Percentiles rank a stretch among this genome's conserved stretches.
These are phyloP conservation scores for Eulemur albifrons DNA, from an alignment of 2,797 vertebrate species.

Conservation along the genomic window DNA sequence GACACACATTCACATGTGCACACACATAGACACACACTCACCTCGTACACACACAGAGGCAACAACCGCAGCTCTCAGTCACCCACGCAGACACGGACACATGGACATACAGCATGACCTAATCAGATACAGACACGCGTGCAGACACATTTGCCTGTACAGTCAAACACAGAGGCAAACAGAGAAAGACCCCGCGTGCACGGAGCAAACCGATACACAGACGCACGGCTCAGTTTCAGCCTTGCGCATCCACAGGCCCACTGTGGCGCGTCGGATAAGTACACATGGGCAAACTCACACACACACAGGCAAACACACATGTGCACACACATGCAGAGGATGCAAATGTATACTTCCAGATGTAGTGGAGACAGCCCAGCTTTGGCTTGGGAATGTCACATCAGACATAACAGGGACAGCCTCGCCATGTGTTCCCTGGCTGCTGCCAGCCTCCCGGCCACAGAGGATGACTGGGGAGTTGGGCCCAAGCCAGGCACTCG, in stretches of 20 bases:
- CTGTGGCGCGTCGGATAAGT: background rate
- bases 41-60: background rate
- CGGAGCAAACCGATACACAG: background rate
- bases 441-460: background rate
- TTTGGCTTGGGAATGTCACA: background rate
- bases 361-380: background rate
- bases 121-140: background rate
- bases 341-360: background rate
- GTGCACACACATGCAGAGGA: background rate
- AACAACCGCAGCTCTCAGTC: background rate
- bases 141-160: background rate
- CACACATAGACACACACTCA: background rate
- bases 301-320: no score
- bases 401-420: background rate
- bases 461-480: background rate
- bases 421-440: fast-evolving
- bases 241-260: background rate
- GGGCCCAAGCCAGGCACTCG: background rate
- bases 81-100: fast-evolving
- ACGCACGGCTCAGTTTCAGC: background rate
- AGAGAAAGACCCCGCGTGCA: background rate
- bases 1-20: background rate
- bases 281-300: background rate
- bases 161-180: background rate
- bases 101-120: fast-evolving